Evolutionary conservation across 2,797 vertebrate species (phyloP).

Genomic region (Manis pentadactyla): DNA sequence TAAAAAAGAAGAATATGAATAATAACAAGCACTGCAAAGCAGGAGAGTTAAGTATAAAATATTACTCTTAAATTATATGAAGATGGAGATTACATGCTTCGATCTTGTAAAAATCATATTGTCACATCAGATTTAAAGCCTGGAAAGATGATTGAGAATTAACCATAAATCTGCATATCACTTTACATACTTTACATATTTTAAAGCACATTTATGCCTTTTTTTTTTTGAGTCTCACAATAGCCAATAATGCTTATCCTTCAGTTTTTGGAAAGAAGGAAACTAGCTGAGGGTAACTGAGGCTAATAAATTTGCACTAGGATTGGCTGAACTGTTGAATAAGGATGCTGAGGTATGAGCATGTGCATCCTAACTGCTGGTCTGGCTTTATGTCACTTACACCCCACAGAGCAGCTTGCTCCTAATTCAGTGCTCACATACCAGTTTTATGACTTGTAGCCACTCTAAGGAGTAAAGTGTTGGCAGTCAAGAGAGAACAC

Average conservation of each 20-base stretch:
- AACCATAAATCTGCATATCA: conserved; percentile 54
- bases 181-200: conserved; percentile 27
- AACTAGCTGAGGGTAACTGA: not conserved
- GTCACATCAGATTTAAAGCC: conserved; percentile 54
- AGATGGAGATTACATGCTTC: conserved; percentile 56
- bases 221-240: not conserved
- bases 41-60: conserved; percentile 46
- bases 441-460: not conserved
- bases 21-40: conserved; percentile 39
- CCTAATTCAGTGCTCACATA: not conserved
- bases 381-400: not conserved
- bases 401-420: not conserved
- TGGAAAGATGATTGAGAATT: conserved; percentile 46
- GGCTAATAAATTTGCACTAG: not conserved
- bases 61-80: conserved; percentile 68
- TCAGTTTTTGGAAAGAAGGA: not conserved
- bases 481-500: not conserved
- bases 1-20: conserved; percentile 55
- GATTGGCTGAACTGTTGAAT: not conserved
- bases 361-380: not conserved
- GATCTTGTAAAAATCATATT: conserved; percentile 58
- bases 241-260: not conserved
- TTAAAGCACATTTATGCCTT: not conserved
- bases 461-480: not conserved
- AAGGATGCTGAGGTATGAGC: not conserved